phyloP scores from a whole-genome alignment of 1,140 invertebrate species.

The Drosophila chauvacae region DNA sequence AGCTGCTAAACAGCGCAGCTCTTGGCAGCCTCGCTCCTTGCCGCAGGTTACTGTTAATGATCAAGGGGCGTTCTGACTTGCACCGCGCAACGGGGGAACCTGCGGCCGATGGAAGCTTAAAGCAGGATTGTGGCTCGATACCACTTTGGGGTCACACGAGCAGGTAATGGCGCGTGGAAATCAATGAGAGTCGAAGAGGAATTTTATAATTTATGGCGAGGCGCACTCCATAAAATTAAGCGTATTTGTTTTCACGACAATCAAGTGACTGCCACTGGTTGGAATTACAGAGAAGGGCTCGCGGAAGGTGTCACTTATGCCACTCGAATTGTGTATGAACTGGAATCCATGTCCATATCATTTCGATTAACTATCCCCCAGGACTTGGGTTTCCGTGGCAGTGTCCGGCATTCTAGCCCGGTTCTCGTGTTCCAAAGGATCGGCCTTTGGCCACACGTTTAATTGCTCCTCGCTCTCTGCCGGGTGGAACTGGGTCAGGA shows the following conservation, averaged over 20 bases:
- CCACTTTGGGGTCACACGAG: conserved; percentile 12
- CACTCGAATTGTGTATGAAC: conserved; percentile 17
- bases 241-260: conserved; percentile 1
- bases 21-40: background rate
- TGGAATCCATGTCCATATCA: conserved; percentile 9
- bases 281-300: conserved; percentile 11
- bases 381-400: conserved; percentile 26
- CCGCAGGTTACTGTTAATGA: conserved; percentile 50
- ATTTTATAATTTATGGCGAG: conserved; percentile 32
- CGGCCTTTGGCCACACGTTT: conserved; percentile 37
- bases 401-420: conserved; percentile 32
- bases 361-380: conserved; percentile 14
- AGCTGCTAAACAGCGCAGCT: conserved; percentile 60
- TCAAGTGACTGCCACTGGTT: conserved; percentile 6
- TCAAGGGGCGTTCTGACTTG: conserved; percentile 41
- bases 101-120: conserved; percentile 25
- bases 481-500: conserved; percentile 49
- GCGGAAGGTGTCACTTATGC: background rate
- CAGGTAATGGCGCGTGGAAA: conserved; percentile 51
- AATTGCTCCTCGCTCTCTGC: conserved; percentile 36
- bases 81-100: background rate
- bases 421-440: conserved; percentile 34
- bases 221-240: conserved; percentile 12
- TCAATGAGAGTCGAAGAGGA: conserved; percentile 36
- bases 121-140: conserved; percentile 16